These are phyloP conservation scores for Arizona elegans DNA, from an alignment of 2,113 vertebrate species.

Conservation along the genomic window DNA sequence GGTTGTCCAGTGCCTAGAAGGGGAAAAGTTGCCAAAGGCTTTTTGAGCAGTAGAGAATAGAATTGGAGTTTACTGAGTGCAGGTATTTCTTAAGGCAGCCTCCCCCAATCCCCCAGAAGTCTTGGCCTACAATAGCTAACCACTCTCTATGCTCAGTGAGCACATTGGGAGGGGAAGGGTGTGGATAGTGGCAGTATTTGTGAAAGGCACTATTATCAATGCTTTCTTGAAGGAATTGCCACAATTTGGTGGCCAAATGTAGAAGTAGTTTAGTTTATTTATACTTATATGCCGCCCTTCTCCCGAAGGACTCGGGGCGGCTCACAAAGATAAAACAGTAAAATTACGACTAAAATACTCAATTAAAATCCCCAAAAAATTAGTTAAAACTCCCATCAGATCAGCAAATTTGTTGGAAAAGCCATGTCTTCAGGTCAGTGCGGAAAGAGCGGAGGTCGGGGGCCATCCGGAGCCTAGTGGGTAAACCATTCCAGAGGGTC, in stretches of 20 bases:
- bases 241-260: neutral
- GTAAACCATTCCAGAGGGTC: too few species aligned
- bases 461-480: too few species aligned
- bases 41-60: neutral
- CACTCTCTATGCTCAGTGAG: neutral
- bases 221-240: neutral
- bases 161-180: neutral
- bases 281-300: too few species aligned
- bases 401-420: too few species aligned
- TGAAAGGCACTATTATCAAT: neutral
- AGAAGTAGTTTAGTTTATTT: neutral
- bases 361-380: too few species aligned
- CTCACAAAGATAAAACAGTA: too few species aligned
- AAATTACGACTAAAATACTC: too few species aligned
- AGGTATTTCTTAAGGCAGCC: neutral
- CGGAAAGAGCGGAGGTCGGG: too few species aligned
- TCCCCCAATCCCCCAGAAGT: neutral
- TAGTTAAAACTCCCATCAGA: too few species aligned
- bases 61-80: neutral
- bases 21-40: neutral
- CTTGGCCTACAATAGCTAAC: neutral
- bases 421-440: too few species aligned
- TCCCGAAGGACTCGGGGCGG: too few species aligned
- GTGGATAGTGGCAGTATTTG: neutral
- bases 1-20: constrained; percentile 6